Conservation (phyloP, 2,113 vertebrate genomes). For the Serranochromis macrocephalus region DNA sequence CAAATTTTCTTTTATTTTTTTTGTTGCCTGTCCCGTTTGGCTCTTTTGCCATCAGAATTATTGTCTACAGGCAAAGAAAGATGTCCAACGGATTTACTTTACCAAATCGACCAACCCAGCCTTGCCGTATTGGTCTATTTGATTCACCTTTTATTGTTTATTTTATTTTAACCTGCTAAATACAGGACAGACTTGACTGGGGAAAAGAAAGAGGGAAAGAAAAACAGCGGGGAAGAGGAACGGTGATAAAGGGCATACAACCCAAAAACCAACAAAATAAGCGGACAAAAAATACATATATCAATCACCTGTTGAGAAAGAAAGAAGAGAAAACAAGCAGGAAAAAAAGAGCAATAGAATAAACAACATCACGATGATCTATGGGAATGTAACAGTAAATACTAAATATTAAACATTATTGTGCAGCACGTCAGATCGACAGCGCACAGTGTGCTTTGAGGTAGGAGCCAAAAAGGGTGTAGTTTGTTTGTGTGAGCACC, state of each 20-base stretch:
- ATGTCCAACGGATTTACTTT: not conserved
- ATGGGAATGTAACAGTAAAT: not conserved
- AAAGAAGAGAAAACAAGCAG: fast-evolving
- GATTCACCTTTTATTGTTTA: not conserved
- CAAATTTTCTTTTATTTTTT: not conserved
- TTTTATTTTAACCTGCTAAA: not conserved
- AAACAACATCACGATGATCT: not conserved
- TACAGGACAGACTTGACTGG: not conserved
- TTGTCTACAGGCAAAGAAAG: not conserved
- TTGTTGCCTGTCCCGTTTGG: not conserved
- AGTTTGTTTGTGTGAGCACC: too few relatives aligned
- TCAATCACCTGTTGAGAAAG: not conserved
- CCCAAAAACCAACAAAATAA: not conserved
- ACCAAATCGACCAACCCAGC: not conserved
- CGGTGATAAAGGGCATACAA: fast-evolving
- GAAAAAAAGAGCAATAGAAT: not conserved
- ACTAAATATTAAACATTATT: not conserved
- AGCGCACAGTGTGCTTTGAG: not conserved
- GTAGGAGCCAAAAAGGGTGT: too few relatives aligned
- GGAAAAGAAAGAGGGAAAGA: not conserved
- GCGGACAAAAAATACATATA: fast-evolving
- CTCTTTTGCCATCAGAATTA: not conserved
- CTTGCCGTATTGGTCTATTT: not conserved
- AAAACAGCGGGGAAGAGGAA: not conserved
- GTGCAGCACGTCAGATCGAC: not conserved